Conservation (phyloP, 2,888 invertebrate species). For the Sylvicola fuscatus region DNA sequence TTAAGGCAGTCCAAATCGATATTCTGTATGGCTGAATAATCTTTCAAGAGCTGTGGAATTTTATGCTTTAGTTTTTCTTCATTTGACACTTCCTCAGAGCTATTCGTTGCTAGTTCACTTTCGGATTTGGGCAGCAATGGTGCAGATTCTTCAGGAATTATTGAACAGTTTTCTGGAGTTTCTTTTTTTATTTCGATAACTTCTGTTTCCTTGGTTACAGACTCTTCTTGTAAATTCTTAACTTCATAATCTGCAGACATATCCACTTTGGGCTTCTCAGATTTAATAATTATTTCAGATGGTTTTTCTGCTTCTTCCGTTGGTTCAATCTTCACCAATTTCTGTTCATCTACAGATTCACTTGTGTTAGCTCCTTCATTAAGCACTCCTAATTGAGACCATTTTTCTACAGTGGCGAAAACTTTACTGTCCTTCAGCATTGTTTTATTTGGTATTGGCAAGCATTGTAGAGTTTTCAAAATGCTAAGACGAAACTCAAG, state of each 20-base stretch:
- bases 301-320: too few relatives aligned
- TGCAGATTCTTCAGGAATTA: too few relatives aligned
- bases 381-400: slow-evolving; percentile 32
- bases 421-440: slow-evolving; percentile 86
- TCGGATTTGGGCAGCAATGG: too few relatives aligned
- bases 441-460: slow-evolving; percentile 87
- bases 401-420: slow-evolving; percentile 61
- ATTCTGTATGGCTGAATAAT: slow-evolving; percentile 8
- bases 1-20: slow-evolving; percentile 2
- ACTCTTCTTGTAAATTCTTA: too few relatives aligned
- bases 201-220: slow-evolving; percentile 13
- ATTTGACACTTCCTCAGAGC: background rate
- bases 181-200: slow-evolving; percentile 13
- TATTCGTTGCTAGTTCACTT: too few relatives aligned
- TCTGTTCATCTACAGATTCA: background rate
- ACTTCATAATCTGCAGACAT: too few relatives aligned
- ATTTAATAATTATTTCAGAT: too few relatives aligned
- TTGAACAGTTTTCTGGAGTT: too few relatives aligned
- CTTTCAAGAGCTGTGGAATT: slow-evolving; percentile 3
- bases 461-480: slow-evolving; percentile 56
- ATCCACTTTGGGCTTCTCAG: too few relatives aligned
- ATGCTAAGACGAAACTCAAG: slow-evolving; percentile 37
- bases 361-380: background rate
- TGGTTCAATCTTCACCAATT: slow-evolving; percentile 4
- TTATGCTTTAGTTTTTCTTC: background rate